Evolutionary conservation across 2,888 invertebrate species (phyloP), one percentile per base, ranked within the genome.

Genomic region (Nomada lathburiana): DNA sequence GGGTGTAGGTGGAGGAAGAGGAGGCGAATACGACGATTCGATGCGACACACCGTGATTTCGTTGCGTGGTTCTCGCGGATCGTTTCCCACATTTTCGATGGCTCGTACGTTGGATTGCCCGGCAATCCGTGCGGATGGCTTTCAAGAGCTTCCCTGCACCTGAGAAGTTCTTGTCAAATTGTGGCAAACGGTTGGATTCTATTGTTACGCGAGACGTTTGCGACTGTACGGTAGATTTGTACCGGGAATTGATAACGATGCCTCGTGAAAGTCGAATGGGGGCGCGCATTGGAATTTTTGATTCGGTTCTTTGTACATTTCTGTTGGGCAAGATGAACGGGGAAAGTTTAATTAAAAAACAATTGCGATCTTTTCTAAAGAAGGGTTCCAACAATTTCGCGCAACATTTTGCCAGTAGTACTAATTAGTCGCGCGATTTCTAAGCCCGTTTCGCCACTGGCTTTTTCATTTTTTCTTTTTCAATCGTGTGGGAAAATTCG

Each of bases 31-130:
- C 20, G 50, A 57, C 50, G 76, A 64, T 59, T 50, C 64, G 59
- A 73, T 18, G 53, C 52, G 59, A 26, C 26, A 26, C 23, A 10
- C 70, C n/a, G 60, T 65, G 76, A 76, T 70, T 78, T 78, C 74
- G 53, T 55, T 60, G 29, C 75, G 29, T 26, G 47, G 47, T 7
- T 26, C 44, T 44, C 73, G 64, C 73, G 52, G 29, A 18, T 60
- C 42, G 76, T 76, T 65, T 59, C 9, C 57, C 57, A 7, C 23
- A n/a, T 73, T 60, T 20, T 67, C 59, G 63, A 63, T 23, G 23
- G 52, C 36, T 36, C 36, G 36, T 36, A 23, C 50, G 47, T n/a
- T 57, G 60, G 26, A 36, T 69, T 55, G 26, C 44, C 11, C 20
- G 47, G 55, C 23, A 29, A 70, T 59, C 26, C 59, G 29, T 13